phyloP scores from a whole-genome alignment of 2,797 vertebrate species.

The Channallabes apus region DNA sequence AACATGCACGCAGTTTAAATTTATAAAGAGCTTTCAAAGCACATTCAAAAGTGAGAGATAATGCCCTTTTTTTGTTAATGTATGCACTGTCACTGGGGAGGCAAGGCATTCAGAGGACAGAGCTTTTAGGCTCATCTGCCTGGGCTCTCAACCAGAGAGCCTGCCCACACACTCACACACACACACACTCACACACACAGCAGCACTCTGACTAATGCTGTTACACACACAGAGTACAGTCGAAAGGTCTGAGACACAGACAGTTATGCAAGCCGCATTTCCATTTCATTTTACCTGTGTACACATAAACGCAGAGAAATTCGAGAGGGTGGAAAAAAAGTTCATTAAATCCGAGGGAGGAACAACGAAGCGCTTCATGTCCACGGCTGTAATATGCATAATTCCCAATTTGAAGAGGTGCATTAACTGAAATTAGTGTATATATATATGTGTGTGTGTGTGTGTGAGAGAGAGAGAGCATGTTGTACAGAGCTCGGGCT shows the following conservation, averaged over 20 bases:
- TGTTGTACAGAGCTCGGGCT: background rate
- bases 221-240: constrained; percentile 20
- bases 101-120: constrained; percentile 50
- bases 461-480: no score
- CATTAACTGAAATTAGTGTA: constrained; percentile 10
- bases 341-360: constrained; percentile 33
- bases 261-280: constrained; percentile 40
- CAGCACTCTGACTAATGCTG: constrained; percentile 33
- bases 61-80: constrained; percentile 62
- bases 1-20: constrained; percentile 62
- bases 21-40: constrained; percentile 63
- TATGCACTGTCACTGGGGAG: constrained; percentile 58
- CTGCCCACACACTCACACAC: constrained; percentile 47
- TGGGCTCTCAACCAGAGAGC: constrained; percentile 40
- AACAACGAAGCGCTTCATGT: constrained; percentile 8
- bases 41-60: constrained; percentile 59
- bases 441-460: background rate
- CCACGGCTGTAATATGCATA: background rate
- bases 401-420: constrained; percentile 18
- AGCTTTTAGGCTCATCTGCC: constrained; percentile 52
- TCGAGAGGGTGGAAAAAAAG: constrained; percentile 33
- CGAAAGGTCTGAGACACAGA: constrained; percentile 46
- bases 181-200: constrained; percentile 20
- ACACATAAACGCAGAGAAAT: constrained; percentile 17
- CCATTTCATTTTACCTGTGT: constrained; percentile 51